A percentile compares a stretch with the other conserved stretches of the same genome.
Conservation (phyloP, 2,797 vertebrate species). For the Erpetoichthys calabaricus region DNA sequence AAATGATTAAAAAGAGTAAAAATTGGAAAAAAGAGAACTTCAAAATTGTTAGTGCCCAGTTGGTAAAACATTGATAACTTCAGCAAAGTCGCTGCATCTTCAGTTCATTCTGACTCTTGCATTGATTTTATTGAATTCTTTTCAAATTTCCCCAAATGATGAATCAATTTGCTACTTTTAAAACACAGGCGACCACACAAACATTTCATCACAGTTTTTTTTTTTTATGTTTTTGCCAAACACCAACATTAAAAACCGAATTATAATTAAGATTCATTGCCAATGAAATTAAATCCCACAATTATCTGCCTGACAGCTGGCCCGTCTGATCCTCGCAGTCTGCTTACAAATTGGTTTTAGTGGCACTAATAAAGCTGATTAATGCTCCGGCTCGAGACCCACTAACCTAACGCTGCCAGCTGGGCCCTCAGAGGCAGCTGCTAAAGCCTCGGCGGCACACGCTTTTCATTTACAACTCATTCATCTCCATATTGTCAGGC, state of each 20-base stretch:
- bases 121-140: too few species aligned
- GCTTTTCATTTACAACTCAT: constrained; percentile 33
- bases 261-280: constrained; percentile 48
- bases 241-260: constrained; percentile 14
- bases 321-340: constrained; percentile 80
- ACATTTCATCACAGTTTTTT: too few species aligned
- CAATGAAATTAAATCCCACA: constrained; percentile 47
- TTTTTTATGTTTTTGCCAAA: too few species aligned
- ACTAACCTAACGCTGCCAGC: constrained; percentile 71
- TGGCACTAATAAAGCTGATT: constrained; percentile 90
- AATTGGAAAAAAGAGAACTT: too few species aligned
- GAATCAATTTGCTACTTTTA: too few species aligned
- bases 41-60: too few species aligned
- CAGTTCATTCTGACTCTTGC: too few species aligned
- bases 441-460: constrained; percentile 27
- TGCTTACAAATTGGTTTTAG: constrained; percentile 87
- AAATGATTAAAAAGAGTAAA: too few species aligned
- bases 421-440: constrained; percentile 52
- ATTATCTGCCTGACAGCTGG: constrained; percentile 73
- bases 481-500: constrained; percentile 26
- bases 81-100: too few species aligned
- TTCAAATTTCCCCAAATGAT: too few species aligned
- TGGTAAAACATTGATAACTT: too few species aligned
- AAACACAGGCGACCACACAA: too few species aligned
- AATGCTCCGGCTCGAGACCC: constrained; percentile 70